phyloP scores from a whole-genome alignment of 2,888 invertebrate genomes.

The Mesorhabditis sp. region DNA sequence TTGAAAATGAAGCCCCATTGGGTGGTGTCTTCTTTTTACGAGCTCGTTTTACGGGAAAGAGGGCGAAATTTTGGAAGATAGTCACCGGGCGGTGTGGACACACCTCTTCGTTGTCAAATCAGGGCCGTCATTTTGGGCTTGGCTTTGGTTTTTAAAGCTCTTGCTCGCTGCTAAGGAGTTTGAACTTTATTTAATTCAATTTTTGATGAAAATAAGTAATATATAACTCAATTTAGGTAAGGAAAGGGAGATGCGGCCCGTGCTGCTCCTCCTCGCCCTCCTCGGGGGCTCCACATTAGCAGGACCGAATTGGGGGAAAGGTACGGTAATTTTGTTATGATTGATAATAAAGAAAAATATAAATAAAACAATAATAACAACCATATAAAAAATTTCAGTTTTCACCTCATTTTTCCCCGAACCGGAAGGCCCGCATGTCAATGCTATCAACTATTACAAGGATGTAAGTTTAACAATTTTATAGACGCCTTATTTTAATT shows the following conservation, averaged over 20 bases:
- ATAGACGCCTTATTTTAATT: not conserved
- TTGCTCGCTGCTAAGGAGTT: too few relatives aligned
- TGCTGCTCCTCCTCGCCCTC: not conserved
- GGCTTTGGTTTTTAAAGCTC: too few relatives aligned
- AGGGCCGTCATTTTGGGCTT: too few relatives aligned
- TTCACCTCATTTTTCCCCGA: constrained; percentile 4
- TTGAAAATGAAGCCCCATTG: too few relatives aligned
- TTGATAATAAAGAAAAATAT: not conserved
- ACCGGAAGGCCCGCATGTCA: not conserved
- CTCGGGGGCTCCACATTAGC: constrained; percentile 5
- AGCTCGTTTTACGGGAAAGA: too few relatives aligned
- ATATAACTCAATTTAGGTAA: not conserved
- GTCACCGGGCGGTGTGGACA: too few relatives aligned
- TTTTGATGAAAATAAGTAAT: too few relatives aligned
- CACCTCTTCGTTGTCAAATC: too few relatives aligned
- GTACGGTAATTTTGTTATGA: not conserved
- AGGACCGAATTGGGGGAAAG: not conserved
- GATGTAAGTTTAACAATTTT: not conserved
- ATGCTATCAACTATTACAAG: constrained; percentile 3
- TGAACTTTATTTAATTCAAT: too few relatives aligned
- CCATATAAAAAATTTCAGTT: not conserved
- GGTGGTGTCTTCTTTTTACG: too few relatives aligned
- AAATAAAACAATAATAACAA: too few relatives aligned
- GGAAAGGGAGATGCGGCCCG: constrained; percentile 3
- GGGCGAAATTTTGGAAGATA: too few relatives aligned